Conservation (phyloP, 2,113 vertebrate species). For the Oreotrochilus melanogaster region DNA sequence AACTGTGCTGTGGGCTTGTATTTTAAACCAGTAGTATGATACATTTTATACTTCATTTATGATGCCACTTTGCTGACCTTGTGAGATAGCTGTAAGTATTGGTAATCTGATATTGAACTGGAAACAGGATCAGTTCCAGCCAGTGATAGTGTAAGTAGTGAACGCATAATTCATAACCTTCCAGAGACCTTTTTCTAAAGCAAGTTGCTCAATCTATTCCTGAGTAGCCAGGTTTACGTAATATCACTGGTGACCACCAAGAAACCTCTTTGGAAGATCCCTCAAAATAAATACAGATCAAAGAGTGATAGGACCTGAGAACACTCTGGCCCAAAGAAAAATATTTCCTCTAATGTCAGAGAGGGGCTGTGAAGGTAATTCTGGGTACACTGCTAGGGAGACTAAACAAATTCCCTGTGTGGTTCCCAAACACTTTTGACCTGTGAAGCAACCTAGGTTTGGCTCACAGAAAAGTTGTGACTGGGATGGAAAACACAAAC, state of each 20-base stretch:
- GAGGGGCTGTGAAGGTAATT: not conserved
- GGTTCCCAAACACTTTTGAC: not conserved
- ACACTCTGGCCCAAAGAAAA: not conserved
- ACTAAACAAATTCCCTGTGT: not conserved
- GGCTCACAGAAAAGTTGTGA: not conserved
- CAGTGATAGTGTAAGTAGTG: not conserved
- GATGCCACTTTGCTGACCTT: not conserved
- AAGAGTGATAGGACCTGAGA: not conserved
- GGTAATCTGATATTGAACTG: not conserved
- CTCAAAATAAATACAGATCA: not conserved
- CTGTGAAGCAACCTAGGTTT: not conserved
- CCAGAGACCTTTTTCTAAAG: not conserved
- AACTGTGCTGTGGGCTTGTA: constrained; percentile 28
- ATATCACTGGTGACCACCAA: not conserved
- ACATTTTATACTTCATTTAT: not conserved
- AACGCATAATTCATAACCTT: not conserved
- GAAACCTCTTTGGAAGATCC: not conserved
- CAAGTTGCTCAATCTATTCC: not conserved
- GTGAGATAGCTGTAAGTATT: not conserved
- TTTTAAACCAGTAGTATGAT: constrained; percentile 24
- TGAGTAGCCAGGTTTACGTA: not conserved
- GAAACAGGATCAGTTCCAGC: not conserved
- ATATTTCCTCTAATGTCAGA: accelerated
- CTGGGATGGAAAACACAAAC: not conserved
- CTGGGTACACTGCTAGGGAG: not conserved